phyloP scores from a whole-genome alignment of 2,113 vertebrate genomes.

The Nerophis lumbriciformis region DNA sequence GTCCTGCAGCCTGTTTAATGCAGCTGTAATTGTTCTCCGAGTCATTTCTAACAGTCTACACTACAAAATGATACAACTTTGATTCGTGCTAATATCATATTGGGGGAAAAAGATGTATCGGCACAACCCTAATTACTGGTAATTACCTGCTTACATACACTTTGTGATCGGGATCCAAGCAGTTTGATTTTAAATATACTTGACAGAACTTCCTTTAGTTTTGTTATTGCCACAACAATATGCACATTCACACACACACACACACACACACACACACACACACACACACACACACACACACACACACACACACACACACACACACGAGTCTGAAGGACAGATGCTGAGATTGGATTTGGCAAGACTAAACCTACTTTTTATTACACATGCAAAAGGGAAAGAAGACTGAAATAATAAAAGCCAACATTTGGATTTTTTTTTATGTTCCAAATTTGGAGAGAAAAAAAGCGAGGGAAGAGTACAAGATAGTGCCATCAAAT shows the following conservation, averaged over 20 bases:
- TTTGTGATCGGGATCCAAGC: too few species aligned
- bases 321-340: slow-evolving; percentile 36
- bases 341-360: slow-evolving; percentile 42
- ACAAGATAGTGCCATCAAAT: slow-evolving; percentile 48
- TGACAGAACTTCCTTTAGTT: too few species aligned
- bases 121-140: too few species aligned
- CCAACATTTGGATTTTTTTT: slow-evolving; percentile 27
- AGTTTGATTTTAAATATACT: too few species aligned
- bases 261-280: too few species aligned
- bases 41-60: too few species aligned
- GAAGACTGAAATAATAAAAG: slow-evolving; percentile 22
- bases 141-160: too few species aligned
- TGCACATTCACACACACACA: slow-evolving; percentile 3
- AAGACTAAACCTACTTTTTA: slow-evolving; percentile 48
- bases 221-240: neutral
- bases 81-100: too few species aligned
- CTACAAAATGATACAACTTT: too few species aligned
- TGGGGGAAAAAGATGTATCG: too few species aligned
- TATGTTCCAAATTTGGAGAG: slow-evolving; percentile 2
- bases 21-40: too few species aligned
- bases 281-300: neutral
- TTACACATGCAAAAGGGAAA: slow-evolving; percentile 25
- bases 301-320: slow-evolving; percentile 3
- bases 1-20: too few species aligned
- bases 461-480: slow-evolving; percentile 13